phyloP scores from a whole-genome alignment of 2,888 invertebrate genomes.

The Miltochrista miniata region DNA sequence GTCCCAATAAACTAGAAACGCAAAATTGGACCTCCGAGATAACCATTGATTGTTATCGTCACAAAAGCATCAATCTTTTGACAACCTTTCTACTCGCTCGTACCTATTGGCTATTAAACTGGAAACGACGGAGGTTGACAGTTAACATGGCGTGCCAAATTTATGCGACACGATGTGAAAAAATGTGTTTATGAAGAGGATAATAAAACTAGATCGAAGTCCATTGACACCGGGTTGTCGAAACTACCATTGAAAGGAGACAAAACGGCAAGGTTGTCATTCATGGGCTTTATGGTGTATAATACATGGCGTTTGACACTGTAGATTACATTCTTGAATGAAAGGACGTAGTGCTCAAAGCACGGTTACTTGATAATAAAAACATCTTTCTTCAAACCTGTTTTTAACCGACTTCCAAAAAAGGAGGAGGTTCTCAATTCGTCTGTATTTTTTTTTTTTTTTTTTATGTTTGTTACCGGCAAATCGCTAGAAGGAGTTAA shows the following conservation, averaged over 20 bases:
- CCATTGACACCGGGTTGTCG: background rate
- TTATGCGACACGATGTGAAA: background rate
- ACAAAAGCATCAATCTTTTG: background rate
- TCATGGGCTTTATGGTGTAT: background rate
- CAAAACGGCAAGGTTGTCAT: background rate
- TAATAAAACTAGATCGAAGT: background rate
- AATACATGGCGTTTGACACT: background rate
- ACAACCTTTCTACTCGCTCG: no score
- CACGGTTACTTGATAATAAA: background rate
- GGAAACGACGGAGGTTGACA: background rate
- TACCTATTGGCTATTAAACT: background rate
- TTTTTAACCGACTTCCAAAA: background rate
- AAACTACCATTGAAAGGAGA: background rate
- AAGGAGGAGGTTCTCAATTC: no score
- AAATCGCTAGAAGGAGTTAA: no score
- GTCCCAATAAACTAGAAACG: no score
- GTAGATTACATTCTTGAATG: background rate
- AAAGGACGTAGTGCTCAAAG: background rate
- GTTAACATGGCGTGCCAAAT: background rate
- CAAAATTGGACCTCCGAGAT: no score
- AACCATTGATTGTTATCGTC: background rate
- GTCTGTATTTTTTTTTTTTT: no score
- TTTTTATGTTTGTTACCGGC: background rate
- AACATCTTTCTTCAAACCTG: constrained; percentile 1
- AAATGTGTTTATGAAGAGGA: background rate